phyloP scores from a whole-genome alignment of 2,113 vertebrate genomes.

The Otolemur garnettii region DNA sequence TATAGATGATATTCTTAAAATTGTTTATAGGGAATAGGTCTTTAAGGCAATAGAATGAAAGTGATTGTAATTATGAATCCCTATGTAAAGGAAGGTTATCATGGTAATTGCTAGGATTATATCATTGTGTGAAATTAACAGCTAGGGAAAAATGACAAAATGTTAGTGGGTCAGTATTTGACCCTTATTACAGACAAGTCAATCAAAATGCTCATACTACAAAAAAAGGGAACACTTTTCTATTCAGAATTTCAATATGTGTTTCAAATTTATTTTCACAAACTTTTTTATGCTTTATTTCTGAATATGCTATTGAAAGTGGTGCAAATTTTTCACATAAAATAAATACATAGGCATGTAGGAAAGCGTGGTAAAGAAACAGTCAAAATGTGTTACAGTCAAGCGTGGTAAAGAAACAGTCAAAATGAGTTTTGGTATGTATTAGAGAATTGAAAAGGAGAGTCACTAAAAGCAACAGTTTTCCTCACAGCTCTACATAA shows the following conservation, averaged over 20 bases:
- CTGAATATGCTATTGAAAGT: not conserved
- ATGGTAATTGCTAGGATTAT: not conserved
- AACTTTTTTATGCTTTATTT: not conserved
- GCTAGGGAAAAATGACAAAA: not conserved
- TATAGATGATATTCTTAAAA: not conserved
- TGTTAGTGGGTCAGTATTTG: not conserved
- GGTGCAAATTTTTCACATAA: slow-evolving; percentile 28
- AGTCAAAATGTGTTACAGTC: not conserved
- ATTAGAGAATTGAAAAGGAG: not conserved
- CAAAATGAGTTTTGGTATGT: not conserved
- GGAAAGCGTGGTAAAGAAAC: not conserved
- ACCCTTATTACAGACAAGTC: not conserved
- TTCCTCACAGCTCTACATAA: not conserved
- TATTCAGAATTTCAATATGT: not conserved
- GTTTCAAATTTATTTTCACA: not conserved
- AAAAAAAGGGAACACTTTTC: not conserved
- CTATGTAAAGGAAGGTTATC: not conserved
- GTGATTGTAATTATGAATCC: slow-evolving; percentile 15
- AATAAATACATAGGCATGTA: not conserved
- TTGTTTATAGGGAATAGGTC: not conserved
- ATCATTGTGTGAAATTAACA: not conserved
- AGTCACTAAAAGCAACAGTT: not conserved
- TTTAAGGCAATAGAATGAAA: slow-evolving; percentile 3
- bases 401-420: not conserved
- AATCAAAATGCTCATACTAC: not conserved